Evolutionary conservation across 2,797 vertebrate species (phyloP).

Genomic region (Xerus rutilus): DNA sequence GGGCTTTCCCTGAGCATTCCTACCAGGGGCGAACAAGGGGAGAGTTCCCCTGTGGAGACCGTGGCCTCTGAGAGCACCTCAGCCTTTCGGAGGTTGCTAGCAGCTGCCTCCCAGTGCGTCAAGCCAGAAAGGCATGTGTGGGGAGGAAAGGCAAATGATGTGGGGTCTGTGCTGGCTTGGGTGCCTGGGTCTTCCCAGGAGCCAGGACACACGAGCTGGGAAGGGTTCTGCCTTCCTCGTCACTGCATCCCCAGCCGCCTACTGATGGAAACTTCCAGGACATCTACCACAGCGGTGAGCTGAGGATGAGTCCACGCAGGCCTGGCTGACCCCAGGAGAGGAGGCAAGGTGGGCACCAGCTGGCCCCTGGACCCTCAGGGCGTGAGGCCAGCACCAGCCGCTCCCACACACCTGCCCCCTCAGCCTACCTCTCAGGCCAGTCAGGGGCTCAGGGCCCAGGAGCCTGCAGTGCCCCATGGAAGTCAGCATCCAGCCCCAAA

Average conservation of each 20-base stretch:
- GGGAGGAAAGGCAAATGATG: not conserved
- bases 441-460: not conserved
- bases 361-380: not conserved
- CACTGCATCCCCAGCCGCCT: no score
- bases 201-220: not conserved
- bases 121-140: not conserved
- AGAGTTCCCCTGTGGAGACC: not conserved
- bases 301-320: not conserved
- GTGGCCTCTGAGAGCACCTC: not conserved
- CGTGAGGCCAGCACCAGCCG: not conserved
- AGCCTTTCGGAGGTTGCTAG: not conserved
- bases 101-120: not conserved
- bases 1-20: not conserved
- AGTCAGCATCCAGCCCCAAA: not conserved
- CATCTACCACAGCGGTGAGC: not conserved
- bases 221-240: not conserved
- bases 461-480: not conserved
- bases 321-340: not conserved
- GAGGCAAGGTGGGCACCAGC: not conserved
- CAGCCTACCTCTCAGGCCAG: not conserved
- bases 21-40: not conserved
- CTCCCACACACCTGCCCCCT: not conserved
- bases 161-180: not conserved
- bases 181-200: not conserved
- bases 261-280: not conserved